phyloP scores from a whole-genome alignment of 2,888 invertebrate genomes.

The Campopleginae sp. region DNA sequence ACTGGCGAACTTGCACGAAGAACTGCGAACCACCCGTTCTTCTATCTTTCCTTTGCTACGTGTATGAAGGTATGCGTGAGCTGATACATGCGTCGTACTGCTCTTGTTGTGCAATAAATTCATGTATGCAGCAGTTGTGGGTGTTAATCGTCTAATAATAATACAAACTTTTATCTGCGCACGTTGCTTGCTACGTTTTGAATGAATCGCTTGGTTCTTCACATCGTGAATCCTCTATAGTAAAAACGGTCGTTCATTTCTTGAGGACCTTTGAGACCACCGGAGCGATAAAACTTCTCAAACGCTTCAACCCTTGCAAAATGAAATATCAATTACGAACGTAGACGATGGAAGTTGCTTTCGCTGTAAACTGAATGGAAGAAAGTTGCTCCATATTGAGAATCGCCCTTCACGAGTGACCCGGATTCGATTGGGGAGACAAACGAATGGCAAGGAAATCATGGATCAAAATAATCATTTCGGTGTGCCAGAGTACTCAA shows the following conservation, averaged over 20 bases:
- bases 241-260: conserved; percentile 76
- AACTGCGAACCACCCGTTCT: conserved; percentile 73
- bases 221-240: conserved; percentile 68
- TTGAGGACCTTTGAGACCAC: conserved; percentile 63
- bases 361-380: conserved; percentile 1
- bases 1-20: conserved; percentile 73
- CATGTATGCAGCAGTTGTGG: neutral
- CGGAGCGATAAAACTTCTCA: neutral
- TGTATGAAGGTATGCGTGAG: neutral
- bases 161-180: conserved; percentile 36
- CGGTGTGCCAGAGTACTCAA: conserved; percentile 27
- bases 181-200: conserved; percentile 45
- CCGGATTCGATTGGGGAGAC: conserved; percentile 5
- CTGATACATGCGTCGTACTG: neutral
- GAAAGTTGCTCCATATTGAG: neutral
- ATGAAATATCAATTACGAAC: neutral
- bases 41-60: conserved; percentile 62
- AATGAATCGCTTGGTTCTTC: conserved; percentile 10
- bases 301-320: neutral
- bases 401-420: neutral
- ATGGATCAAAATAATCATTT: conserved; percentile 12
- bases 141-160: conserved; percentile 28
- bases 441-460: neutral
- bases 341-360: neutral
- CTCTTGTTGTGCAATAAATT: conserved; percentile 39